Percentiles rank a stretch among this genome's conserved stretches.
Conservation (phyloP, 2,113 vertebrate genomes). For the Gracilinanus agilis region DNA sequence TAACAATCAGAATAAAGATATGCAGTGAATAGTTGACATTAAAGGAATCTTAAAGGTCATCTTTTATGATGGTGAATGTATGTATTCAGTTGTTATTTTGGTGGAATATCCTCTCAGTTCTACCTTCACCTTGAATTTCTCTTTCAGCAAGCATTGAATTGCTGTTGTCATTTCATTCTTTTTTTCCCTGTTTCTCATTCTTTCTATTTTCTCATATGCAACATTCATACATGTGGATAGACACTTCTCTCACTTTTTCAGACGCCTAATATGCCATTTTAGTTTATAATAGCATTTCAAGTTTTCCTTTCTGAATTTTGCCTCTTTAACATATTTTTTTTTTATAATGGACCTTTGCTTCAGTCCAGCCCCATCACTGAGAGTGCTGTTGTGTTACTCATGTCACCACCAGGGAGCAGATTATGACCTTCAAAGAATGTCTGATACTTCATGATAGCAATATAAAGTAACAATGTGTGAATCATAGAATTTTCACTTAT, state of each 20-base stretch:
- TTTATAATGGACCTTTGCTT: background rate
- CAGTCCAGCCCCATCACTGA: background rate
- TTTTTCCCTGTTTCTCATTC: background rate
- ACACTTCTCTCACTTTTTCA: background rate
- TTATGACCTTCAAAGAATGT: conserved; percentile 6
- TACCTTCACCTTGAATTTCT: background rate
- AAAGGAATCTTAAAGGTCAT: background rate
- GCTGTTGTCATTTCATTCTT: background rate
- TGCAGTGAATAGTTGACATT: background rate
- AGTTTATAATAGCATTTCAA: background rate
- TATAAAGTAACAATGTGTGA: background rate
- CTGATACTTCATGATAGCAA: background rate
- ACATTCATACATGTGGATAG: background rate
- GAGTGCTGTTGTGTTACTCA: background rate
- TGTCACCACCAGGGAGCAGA: conserved; percentile 10
- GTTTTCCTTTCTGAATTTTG: background rate
- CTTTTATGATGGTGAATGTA: background rate
- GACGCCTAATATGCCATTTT: background rate
- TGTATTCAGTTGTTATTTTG: background rate
- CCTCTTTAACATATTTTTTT: background rate
- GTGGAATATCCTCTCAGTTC: background rate
- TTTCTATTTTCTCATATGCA: background rate
- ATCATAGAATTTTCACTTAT: background rate
- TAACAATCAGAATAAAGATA: background rate
- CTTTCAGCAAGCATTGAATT: background rate